Conservation (phyloP, 2,888 invertebrate species). For the Agrotis puta region DNA sequence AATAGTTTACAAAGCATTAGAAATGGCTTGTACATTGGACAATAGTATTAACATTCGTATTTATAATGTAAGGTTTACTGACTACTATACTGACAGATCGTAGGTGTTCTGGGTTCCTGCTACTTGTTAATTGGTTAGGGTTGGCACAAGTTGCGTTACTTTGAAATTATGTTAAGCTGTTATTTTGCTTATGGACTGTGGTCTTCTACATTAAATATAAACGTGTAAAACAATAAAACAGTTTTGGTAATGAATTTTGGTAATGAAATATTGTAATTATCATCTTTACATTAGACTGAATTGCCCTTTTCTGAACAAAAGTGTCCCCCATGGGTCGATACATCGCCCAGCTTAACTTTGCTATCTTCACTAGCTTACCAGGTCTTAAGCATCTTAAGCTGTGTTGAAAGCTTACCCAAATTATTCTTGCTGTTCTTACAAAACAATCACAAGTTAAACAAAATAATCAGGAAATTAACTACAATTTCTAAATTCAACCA, state of each 20-base stretch:
- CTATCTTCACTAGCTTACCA: too few species aligned
- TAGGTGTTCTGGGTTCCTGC: constrained; percentile 54
- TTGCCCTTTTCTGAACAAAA: too few species aligned
- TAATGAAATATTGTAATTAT: background rate
- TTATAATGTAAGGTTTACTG: constrained; percentile 52
- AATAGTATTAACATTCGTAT: constrained; percentile 51
- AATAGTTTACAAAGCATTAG: constrained; percentile 10
- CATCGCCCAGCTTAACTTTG: too few species aligned
- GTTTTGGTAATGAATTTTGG: background rate
- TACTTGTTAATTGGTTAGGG: constrained; percentile 51
- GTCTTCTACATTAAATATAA: too few species aligned
- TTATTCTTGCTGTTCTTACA: too few species aligned
- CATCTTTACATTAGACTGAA: background rate
- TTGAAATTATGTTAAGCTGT: too few species aligned
- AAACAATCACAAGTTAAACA: too few species aligned
- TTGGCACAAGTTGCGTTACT: constrained; percentile 9
- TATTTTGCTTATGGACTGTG: too few species aligned
- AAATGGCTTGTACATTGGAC: constrained; percentile 30
- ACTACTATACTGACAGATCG: constrained; percentile 47
- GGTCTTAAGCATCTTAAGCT: background rate
- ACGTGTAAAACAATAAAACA: too few species aligned
- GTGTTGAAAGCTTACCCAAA: background rate
- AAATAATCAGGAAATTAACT: too few species aligned
- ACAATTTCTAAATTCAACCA: background rate
- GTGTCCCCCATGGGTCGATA: too few species aligned